Percentiles rank a stretch among this genome's conserved stretches.
Conservation (phyloP, 2,888 invertebrate species). For the Folsomia manolachei region DNA sequence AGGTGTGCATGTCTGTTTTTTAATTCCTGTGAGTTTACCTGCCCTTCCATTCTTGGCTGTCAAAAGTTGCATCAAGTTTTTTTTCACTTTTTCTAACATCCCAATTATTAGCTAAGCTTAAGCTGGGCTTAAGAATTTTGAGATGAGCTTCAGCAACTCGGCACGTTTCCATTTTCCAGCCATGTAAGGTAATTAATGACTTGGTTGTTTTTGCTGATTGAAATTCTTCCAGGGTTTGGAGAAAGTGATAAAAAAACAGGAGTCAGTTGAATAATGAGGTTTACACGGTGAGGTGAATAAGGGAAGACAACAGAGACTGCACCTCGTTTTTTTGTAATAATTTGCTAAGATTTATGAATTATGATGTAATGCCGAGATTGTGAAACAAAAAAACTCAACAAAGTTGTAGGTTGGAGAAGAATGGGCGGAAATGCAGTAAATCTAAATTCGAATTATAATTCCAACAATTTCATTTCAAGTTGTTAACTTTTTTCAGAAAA, state of each 20-base stretch:
- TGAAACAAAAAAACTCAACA: no score
- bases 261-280: constrained; percentile 19
- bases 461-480: no score
- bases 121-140: neutral
- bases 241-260: constrained; percentile 3
- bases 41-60: neutral
- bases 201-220: neutral
- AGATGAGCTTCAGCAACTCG: no score
- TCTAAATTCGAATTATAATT: no score
- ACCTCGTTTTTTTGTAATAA: no score
- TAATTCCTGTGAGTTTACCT: neutral
- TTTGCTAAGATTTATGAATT: no score
- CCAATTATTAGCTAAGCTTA: neutral
- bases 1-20: neutral
- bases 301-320: no score
- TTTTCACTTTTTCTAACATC: neutral
- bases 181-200: neutral
- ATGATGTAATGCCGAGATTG: no score
- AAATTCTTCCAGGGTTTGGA: neutral
- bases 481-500: no score
- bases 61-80: neutral
- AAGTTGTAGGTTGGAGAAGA: no score
- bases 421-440: neutral
- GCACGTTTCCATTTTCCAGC: neutral
- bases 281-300: no score